Base-by-base conservation (phyloP, 2,797 vertebrate species). In the Helostoma temminkii region DNA sequence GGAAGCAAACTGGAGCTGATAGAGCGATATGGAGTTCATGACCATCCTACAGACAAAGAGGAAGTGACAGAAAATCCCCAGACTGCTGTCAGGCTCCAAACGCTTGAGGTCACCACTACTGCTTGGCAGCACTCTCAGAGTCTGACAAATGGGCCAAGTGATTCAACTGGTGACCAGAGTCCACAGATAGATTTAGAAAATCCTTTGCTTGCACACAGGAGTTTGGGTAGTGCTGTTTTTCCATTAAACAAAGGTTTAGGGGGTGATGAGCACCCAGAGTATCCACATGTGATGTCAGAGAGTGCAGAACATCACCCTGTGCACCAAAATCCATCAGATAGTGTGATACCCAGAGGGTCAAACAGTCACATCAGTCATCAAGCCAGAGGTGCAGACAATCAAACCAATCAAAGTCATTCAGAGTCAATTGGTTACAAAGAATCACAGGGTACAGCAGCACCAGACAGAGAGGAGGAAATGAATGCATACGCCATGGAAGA, bases 1-100 rank as follows among this genome's bases (percentile, higher is more conserved):
- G 69, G 25, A 21, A 56, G 36, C 58, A 93, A 90, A 66, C 90
- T 89, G 76, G 92, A 93, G 71, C 83, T 93, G n/a, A 92, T 76
- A 80, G 88, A 93, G 76, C 71, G 16, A 62, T 78, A 88, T 16
- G 76, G 84, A 64, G 87, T 91, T 78, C 90, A 74, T 54, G 74
- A 85, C 61, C 72, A 80, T 62, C 58, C 75, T 56, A 55, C 73
- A 65, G 76, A 86, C 28, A 61, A 41, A 64, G 81, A 39, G 48
- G 34, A 66, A 50, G 71, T 66, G 61, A 90, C 88, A 68, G 83
- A 84, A 36, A 74, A 61, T 46, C 81, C 86, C 30, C 47, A 75
- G 53, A 85, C 55, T 16, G 88, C 78, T 15, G 62, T 47, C 66
- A 60, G 48, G 26, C 66, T 83, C 55, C 69, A 43, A 9, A 19